A percentile compares a stretch with the other conserved stretches of the same genome.
Conservation (phyloP, 2,113 vertebrate genomes). For the Neodon shergylaensis region DNA sequence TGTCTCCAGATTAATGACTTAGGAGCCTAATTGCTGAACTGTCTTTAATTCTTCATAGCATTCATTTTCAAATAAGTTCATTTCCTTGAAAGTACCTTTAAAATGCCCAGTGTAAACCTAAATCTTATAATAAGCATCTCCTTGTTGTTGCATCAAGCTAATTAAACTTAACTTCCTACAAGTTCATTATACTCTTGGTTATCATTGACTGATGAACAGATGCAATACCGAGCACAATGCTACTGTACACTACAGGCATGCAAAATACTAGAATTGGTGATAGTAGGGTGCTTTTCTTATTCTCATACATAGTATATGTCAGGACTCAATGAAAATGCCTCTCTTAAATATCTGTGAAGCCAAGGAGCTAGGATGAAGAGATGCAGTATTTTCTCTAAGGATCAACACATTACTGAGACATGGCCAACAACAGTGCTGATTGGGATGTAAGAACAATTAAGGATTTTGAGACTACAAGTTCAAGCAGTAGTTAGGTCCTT, state of each 20-base stretch:
- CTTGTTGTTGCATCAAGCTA: not conserved
- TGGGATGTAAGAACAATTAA: not conserved
- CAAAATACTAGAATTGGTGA: not conserved
- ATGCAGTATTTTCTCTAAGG: not conserved
- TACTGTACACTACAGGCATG: not conserved
- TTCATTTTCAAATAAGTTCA: conserved; percentile 11
- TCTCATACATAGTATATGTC: not conserved
- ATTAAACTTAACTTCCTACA: conserved; percentile 4
- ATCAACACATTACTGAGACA: not conserved
- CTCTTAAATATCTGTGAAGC: conserved; percentile 3
- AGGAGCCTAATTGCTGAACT: not conserved
- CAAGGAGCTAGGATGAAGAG: not conserved
- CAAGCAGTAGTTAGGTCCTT: not conserved
- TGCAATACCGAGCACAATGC: not conserved
- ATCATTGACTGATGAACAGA: not conserved
- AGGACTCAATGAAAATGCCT: not conserved
- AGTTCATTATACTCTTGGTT: not conserved
- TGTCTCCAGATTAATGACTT: not conserved
- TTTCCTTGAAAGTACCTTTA: not conserved
- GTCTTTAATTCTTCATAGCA: not conserved
- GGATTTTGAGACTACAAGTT: not conserved
- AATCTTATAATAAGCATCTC: not conserved
- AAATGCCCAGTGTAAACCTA: not conserved
- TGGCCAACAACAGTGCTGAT: not conserved
- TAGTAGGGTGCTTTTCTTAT: not conserved